Evolutionary conservation across 2,888 invertebrate species (phyloP), one percentile per base, ranked within the genome.

Genomic region (Cataglyphis livida): DNA sequence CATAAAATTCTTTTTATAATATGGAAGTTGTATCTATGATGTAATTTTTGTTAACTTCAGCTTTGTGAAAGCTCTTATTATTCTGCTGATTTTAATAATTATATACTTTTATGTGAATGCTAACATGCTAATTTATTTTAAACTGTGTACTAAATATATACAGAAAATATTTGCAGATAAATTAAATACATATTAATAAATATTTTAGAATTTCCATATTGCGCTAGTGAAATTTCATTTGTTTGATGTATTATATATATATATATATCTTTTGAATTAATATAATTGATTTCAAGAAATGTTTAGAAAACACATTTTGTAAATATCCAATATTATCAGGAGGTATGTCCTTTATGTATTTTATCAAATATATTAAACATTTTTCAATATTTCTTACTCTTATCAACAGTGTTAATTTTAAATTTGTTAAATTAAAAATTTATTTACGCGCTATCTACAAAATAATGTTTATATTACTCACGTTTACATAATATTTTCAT

Each of bases 161-260:
- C 71, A 70, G 12, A 68, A 68, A 12, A 70, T 21, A 59, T 59
- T 79, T 44, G 38, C 10, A 79, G 41, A 70, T 79, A 70, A 79
- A 71, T 79, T 66, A 79, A 59, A 59, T 71, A 66, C 68, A 78
- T 68, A 41, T 81, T 62, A 41, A 18, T 62, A 41, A 18, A 74
- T 25, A 38, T 81, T 64, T 44, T 81, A 48, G 12, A 66, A 59
- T 71, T 71, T 21, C 10, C 32, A 7, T 25, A 65, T 32, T 21
- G 5, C 0, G 18, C 32, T 48, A 48, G 21, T 70, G 5, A 35
- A 70, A 3, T 32, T 51, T 51, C 2, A 51, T n/a, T 51, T n/a
- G 18, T 65, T 65, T 44, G 3, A 71, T 18, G 38, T 38, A 9
- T 25, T 38, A 38, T 9, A 38, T 38, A 38, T 38, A 38, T 38